A percentile compares a stretch with the other conserved stretches of the same genome.
Conservation (phyloP, 64 coral and sea anemone species). For the Orbicella faveolata region DNA sequence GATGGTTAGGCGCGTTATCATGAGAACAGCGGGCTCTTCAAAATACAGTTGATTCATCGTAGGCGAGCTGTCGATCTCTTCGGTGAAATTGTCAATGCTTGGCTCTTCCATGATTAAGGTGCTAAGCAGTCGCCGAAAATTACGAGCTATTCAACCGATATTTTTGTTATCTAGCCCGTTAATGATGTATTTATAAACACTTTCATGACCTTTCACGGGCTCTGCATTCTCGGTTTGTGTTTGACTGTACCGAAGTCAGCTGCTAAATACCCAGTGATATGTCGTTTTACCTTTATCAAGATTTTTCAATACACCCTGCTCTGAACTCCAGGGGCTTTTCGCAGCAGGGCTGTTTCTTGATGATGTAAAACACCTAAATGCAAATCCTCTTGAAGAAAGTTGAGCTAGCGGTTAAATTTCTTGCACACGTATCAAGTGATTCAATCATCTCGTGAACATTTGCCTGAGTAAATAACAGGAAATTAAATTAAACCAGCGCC, state of each 20-base stretch:
- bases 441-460: neutral
- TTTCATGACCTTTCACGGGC: too few relatives aligned
- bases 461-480: neutral
- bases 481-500: neutral
- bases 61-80: neutral
- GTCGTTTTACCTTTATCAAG: neutral
- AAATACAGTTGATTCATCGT: neutral
- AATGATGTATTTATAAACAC: too few relatives aligned
- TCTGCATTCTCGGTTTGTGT: too few relatives aligned
- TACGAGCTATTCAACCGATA: too few relatives aligned
- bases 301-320: neutral
- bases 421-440: neutral
- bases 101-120: neutral
- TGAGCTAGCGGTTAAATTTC: neutral
- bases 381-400: neutral
- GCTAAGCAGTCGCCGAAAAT: too few relatives aligned
- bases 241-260: too few relatives aligned
- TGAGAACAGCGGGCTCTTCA: conserved; percentile 17
- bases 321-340: neutral
- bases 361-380: neutral
- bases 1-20: neutral
- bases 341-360: neutral
- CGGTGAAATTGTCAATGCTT: neutral
- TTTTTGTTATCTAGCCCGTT: too few relatives aligned
- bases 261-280: neutral